Evolutionary conservation across 2,888 invertebrate species (phyloP), one percentile per base, ranked within the genome.

Genomic region (Biston stratarius): DNA sequence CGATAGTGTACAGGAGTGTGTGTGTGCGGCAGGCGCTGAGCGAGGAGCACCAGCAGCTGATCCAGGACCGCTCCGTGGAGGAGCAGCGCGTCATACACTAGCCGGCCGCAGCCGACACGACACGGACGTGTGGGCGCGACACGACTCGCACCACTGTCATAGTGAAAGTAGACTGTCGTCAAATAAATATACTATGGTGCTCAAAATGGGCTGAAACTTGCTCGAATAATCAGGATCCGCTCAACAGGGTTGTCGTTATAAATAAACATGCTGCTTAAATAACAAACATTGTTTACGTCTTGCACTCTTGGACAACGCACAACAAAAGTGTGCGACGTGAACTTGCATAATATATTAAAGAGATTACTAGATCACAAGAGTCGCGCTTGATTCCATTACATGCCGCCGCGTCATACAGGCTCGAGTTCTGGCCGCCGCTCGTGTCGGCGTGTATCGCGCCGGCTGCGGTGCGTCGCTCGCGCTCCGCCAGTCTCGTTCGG

Each of bases 11-110:
- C 67, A 73, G 68, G 78, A 79, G 80, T 74, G 72, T 63, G 77
- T 74, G 77, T 79, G 83, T 81, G 81, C 77, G 81, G 73, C 88
- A 97, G 97, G 97, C 96, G 86, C 95, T 98, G 90, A 97, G 97
- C 95, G 96, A 95, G 84, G 96, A 97, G 82, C 97, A 98, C 91
- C 96, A 96, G 92, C 97, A 96, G 93, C 94, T 98, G 91, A 97
- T 97, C 85, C 96, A 82, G 64, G 88, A 79, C 76, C 79, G 77
- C 77, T 87, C 88, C 58, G 92, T 88, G 64, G 79, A 77, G 61
- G 83, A 83, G 79, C 92, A 92, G 83, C 84, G 75, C 76, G 84
- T 89, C 75, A 74, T 92, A 57, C 92, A 93, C 89, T 93, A 84
- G 81, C 77, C 1, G 15, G 11, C 69, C 59, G 64, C 14, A 52